phyloP scores from a whole-genome alignment of 2,797 vertebrate genomes.

The Thunnus albacares region DNA sequence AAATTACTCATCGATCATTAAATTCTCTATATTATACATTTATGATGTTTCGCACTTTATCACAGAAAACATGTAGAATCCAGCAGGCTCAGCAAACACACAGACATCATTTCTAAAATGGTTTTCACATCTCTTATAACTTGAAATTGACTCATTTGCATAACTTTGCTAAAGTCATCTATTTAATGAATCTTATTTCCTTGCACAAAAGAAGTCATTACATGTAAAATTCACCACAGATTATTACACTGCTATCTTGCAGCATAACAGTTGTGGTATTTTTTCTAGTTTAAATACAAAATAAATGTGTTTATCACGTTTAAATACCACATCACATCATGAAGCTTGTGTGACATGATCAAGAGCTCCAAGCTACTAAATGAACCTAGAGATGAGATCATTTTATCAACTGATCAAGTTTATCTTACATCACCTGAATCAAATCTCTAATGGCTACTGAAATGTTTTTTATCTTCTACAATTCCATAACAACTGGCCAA shows the following conservation, averaged over 20 bases:
- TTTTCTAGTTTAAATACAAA: neutral
- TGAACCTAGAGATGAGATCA: neutral
- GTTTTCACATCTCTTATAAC: no score
- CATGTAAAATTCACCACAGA: neutral
- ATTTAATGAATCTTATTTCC: neutral
- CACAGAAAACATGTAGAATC: neutral
- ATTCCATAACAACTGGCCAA: neutral
- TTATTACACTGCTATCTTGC: neutral
- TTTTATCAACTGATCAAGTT: neutral
- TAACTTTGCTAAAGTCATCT: neutral
- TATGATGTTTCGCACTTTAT: neutral
- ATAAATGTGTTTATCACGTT: neutral
- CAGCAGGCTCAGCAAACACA: no score
- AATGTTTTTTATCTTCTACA: neutral
- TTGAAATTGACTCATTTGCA: neutral
- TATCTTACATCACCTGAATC: neutral
- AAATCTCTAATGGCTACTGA: neutral
- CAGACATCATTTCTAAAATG: neutral
- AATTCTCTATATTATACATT: neutral
- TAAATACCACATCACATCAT: neutral
- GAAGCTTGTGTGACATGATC: neutral
- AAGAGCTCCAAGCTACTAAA: slow-evolving; percentile 2
- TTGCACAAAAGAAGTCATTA: neutral
- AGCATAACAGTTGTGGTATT: neutral
- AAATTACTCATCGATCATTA: neutral